These are phyloP conservation scores for Arothron firmamentum DNA, from an alignment of 2,113 vertebrate species.

Conservation along the genomic window DNA sequence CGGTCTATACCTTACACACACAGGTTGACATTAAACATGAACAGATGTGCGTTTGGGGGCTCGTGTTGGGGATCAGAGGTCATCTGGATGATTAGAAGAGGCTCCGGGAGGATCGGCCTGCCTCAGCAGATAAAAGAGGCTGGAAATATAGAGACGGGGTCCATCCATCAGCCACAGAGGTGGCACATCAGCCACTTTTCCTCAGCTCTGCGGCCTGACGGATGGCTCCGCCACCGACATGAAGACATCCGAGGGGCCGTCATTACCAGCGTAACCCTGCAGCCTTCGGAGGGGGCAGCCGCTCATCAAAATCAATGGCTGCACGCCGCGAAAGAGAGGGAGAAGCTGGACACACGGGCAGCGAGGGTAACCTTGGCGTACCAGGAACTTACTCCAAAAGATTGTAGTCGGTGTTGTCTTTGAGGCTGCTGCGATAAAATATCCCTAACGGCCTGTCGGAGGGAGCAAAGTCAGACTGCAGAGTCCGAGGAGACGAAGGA, in stretches of 20 bases:
- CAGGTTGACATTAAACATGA: slow-evolving; percentile 63
- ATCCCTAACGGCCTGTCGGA: slow-evolving; percentile 1
- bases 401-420: slow-evolving; percentile 14
- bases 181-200: slow-evolving; percentile 63
- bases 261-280: slow-evolving; percentile 40
- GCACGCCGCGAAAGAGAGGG: slow-evolving; percentile 14
- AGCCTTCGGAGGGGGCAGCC: slow-evolving; percentile 39
- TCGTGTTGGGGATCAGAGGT: slow-evolving; percentile 53
- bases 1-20: slow-evolving; percentile 54
- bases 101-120: slow-evolving; percentile 58
- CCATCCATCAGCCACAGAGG: slow-evolving; percentile 63
- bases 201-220: slow-evolving; percentile 59
- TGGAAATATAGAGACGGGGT: slow-evolving; percentile 50
- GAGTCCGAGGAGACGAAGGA: not conserved
- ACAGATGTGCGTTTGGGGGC: slow-evolving; percentile 44
- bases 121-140: slow-evolving; percentile 64
- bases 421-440: slow-evolving; percentile 3
- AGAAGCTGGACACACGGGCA: slow-evolving; percentile 7
- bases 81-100: slow-evolving; percentile 65
- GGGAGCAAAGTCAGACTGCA: not conserved
- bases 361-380: slow-evolving; percentile 33
- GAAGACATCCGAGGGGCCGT: slow-evolving; percentile 64
- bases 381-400: slow-evolving; percentile 30
- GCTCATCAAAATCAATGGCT: slow-evolving; percentile 60
- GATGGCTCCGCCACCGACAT: slow-evolving; percentile 63